Evolutionary conservation across 2,797 vertebrate genomes (phyloP).

Genomic region (Peromyscus eremicus): DNA sequence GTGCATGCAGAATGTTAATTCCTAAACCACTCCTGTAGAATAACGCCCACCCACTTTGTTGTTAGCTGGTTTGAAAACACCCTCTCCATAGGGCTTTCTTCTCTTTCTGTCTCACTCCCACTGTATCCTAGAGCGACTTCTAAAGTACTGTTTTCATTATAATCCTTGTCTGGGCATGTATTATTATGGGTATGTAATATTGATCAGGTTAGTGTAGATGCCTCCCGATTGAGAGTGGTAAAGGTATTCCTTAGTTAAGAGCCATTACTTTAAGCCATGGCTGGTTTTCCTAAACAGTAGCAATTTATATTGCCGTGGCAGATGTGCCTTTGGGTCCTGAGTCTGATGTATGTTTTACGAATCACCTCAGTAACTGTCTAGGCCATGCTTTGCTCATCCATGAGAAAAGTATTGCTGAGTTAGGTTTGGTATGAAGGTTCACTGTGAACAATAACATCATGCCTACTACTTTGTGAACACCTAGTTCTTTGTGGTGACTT

Average conservation of each 20-base stretch:
- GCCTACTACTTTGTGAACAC: not conserved
- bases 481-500: constrained; percentile 28
- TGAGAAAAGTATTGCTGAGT: not conserved
- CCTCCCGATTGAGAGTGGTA: not conserved
- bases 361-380: not conserved
- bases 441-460: not conserved
- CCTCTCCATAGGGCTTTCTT: not conserved
- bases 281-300: constrained; percentile 12
- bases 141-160: constrained; percentile 25
- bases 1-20: not conserved
- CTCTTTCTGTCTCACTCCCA: not conserved
- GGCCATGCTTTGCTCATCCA: not conserved
- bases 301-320: not conserved
- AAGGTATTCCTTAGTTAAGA: constrained; percentile 9
- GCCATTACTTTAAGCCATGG: not conserved
- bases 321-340: not conserved
- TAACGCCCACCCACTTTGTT: not conserved
- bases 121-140: not conserved
- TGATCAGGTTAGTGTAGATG: not conserved
- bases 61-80: not conserved
- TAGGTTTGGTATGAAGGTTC: not conserved
- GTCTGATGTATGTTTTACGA: not conserved
- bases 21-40: not conserved
- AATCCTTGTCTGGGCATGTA: not conserved
- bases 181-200: not conserved